A percentile compares a stretch with the other conserved stretches of the same genome.
These are phyloP conservation scores for Emys orbicularis DNA, from an alignment of 2,797 vertebrate species.

Conservation along the genomic window DNA sequence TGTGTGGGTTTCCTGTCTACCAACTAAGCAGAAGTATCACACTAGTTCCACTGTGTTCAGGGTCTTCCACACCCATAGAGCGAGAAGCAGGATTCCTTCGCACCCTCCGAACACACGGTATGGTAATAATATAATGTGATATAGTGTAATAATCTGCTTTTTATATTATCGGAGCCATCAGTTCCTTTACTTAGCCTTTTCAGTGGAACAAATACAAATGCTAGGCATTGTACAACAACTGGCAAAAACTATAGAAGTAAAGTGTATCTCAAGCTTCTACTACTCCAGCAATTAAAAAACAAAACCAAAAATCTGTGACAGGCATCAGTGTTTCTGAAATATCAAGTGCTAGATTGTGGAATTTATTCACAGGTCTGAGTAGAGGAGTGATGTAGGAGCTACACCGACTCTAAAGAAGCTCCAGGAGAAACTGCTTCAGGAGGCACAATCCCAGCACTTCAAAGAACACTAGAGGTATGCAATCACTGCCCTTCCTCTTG, in stretches of 20 bases:
- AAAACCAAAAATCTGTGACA: background rate
- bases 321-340: background rate
- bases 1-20: background rate
- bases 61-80: background rate
- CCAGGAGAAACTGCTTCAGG: background rate
- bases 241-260: background rate
- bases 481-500: background rate
- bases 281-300: background rate
- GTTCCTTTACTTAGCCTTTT: background rate
- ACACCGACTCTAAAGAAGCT: background rate
- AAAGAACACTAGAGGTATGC: background rate
- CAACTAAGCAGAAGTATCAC: background rate
- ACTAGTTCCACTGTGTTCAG: background rate
- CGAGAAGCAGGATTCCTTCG: background rate
- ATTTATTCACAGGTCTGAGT: background rate
- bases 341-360: background rate
- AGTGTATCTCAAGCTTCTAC: background rate
- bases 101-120: background rate
- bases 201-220: background rate
- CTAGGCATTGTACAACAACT: background rate
- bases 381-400: background rate
- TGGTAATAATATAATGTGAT: background rate
- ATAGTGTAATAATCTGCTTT: background rate
- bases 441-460: background rate
- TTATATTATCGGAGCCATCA: background rate